Evolutionary conservation across 2,797 vertebrate genomes (phyloP).

Genomic region (Diplodus puntazzo): DNA sequence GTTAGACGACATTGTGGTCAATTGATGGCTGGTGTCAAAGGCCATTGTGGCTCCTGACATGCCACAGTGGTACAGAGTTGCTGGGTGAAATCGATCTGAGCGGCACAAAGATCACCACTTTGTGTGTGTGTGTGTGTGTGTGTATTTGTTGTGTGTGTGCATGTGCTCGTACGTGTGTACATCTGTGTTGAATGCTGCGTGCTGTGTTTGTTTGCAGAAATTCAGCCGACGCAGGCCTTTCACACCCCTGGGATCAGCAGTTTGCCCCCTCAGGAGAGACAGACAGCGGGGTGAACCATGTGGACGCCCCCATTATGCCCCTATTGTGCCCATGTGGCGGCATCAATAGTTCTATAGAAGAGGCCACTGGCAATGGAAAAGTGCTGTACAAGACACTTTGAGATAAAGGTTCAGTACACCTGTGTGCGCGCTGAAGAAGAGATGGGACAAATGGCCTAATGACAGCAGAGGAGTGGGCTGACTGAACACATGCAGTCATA

Average conservation of each 20-base stretch:
- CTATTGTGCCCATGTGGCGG: conserved; percentile 74
- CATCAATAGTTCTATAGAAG: conserved; percentile 72
- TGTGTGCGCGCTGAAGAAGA: conserved; percentile 50
- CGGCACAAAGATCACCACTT: conserved; percentile 68
- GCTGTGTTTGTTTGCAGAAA: conserved; percentile 77
- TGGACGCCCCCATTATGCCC: conserved; percentile 73
- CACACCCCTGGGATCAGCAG: conserved; percentile 82
- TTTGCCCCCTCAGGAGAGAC: conserved; percentile 75
- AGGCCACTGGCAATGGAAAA: conserved; percentile 72
- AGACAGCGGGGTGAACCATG: conserved; percentile 68
- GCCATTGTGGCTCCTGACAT: conserved; percentile 64
- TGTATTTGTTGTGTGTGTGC: conserved; percentile 44
- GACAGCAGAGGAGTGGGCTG: conserved; percentile 26
- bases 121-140: conserved; percentile 45
- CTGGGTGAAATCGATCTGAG: conserved; percentile 80
- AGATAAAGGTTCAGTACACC: conserved; percentile 69
- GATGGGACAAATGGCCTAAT: conserved; percentile 48
- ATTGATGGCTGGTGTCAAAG: conserved; percentile 66
- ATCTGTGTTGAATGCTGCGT: conserved; percentile 17
- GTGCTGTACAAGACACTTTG: conserved; percentile 81
- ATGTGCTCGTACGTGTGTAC: not conserved
- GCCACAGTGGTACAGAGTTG: conserved; percentile 58
- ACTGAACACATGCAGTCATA: conserved; percentile 13
- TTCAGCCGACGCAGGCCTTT: conserved; percentile 79
- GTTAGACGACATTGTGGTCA: conserved; percentile 64